Percentiles rank a stretch among this genome's conserved stretches.
phyloP scores from a whole-genome alignment of 1,140 invertebrate species.

The Eueides isabella region DNA sequence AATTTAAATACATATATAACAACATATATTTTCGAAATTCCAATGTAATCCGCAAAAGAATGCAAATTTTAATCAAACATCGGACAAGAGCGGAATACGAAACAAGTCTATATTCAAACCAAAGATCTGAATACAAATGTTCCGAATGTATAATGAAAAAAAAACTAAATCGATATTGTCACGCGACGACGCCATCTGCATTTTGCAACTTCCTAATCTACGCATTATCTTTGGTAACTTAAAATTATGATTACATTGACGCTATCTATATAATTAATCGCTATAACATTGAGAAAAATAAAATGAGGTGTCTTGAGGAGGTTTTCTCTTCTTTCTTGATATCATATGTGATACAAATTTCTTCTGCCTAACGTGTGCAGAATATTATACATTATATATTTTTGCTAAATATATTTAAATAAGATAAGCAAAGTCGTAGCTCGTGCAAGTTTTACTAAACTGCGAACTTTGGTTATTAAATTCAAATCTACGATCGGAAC shows the following conservation, averaged over 20 bases:
- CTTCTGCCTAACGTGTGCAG: no score
- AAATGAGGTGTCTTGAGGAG: no score
- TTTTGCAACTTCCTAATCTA: slow-evolving; percentile 3
- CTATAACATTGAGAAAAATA: no score
- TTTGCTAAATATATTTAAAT: background rate
- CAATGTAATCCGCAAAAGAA: background rate
- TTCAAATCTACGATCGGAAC: slow-evolving; percentile 20
- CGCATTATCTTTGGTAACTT: background rate
- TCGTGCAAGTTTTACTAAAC: slow-evolving; percentile 18
- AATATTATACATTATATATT: no score
- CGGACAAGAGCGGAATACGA: background rate
- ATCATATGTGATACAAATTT: no score
- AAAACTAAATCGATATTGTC: slow-evolving; percentile 17
- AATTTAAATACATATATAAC: background rate
- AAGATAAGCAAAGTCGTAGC: slow-evolving; percentile 1
- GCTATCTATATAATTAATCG: no score
- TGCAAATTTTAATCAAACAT: background rate
- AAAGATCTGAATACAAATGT: slow-evolving; percentile 24
- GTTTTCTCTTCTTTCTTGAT: no score
- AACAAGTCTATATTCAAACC: slow-evolving; percentile 17
- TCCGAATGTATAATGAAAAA: background rate
- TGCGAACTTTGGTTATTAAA: slow-evolving; percentile 28
- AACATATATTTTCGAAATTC: background rate
- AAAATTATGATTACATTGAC: background rate
- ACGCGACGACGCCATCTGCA: background rate